Evolutionary conservation across 2,888 invertebrate genomes (phyloP).

Genomic region (Clivina fossor): DNA sequence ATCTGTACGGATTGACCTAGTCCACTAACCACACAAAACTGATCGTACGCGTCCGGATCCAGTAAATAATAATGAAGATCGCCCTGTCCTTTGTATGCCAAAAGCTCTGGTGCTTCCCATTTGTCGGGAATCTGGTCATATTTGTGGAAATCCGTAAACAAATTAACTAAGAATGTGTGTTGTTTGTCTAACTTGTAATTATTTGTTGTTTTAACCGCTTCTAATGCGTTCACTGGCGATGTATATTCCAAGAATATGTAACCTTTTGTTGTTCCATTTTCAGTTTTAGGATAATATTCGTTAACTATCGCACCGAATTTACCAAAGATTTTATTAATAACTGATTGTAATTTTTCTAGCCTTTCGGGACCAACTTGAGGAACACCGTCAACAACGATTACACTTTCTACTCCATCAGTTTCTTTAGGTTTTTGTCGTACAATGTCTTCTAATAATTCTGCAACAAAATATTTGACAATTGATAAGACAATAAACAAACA

Average conservation of each 20-base stretch:
- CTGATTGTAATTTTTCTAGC: constrained; percentile 87
- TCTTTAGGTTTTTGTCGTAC: constrained; percentile 87
- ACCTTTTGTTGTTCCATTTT: constrained; percentile 85
- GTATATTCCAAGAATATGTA: constrained; percentile 92
- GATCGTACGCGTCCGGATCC: constrained; percentile 95
- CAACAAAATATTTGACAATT: constrained; percentile 43
- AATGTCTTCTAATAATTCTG: constrained; percentile 92
- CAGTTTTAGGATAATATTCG: constrained; percentile 83
- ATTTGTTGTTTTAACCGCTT: constrained; percentile 86
- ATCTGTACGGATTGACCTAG: constrained; percentile 75
- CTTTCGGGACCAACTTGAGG: constrained; percentile 92
- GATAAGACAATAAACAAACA: neutral
- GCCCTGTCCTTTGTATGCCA: constrained; percentile 87
- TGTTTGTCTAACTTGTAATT: constrained; percentile 94
- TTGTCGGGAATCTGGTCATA: constrained; percentile 87
- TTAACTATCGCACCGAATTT: constrained; percentile 87
- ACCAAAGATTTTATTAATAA: constrained; percentile 87
- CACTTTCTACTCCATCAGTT: constrained; percentile 94
- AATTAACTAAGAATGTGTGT: constrained; percentile 90
- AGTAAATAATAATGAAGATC: constrained; percentile 91
- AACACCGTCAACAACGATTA: constrained; percentile 94
- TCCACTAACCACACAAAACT: constrained; percentile 87
- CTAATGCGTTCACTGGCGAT: constrained; percentile 78
- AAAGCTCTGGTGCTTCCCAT: constrained; percentile 89
- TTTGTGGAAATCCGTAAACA: constrained; percentile 95